Percentiles rank a stretch among this genome's conserved stretches.
Conservation (phyloP, 1,140 invertebrate species). For the Brachionus paranguensis region DNA sequence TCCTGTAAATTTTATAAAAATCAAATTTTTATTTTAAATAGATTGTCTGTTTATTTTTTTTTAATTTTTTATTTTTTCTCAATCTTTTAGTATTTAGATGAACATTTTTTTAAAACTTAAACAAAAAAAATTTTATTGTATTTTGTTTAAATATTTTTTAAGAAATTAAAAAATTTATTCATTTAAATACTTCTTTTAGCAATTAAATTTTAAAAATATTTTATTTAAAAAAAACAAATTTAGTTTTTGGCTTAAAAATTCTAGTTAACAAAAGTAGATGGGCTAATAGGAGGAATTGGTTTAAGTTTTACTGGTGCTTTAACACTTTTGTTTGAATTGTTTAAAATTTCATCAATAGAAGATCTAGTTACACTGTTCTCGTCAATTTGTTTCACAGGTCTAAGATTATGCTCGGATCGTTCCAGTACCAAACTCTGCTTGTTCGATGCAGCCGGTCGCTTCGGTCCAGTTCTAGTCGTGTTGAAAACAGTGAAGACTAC, state of each 20-base stretch:
- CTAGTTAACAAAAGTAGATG: not conserved
- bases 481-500: conserved; percentile 34
- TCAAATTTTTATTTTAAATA: too few relatives aligned
- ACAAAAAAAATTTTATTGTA: too few relatives aligned
- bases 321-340: not conserved
- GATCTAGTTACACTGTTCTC: not conserved
- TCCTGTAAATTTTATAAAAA: too few relatives aligned
- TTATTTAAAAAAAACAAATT: not conserved
- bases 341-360: conserved; percentile 16
- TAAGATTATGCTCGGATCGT: not conserved
- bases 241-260: not conserved
- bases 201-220: not conserved
- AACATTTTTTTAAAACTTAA: too few relatives aligned
- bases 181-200: too few relatives aligned
- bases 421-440: conserved; percentile 3
- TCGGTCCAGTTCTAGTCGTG: conserved; percentile 9
- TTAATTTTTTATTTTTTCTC: too few relatives aligned
- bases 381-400: conserved; percentile 9
- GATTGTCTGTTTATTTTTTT: too few relatives aligned
- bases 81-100: too few relatives aligned
- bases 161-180: too few relatives aligned
- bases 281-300: conserved; percentile 5
- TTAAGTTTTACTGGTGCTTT: not conserved
- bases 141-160: too few relatives aligned
- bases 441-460: conserved; percentile 10